Conservation (phyloP, 35 echinoderm and acorn worm species). For the Hemicentrotus pulcherrimus region DNA sequence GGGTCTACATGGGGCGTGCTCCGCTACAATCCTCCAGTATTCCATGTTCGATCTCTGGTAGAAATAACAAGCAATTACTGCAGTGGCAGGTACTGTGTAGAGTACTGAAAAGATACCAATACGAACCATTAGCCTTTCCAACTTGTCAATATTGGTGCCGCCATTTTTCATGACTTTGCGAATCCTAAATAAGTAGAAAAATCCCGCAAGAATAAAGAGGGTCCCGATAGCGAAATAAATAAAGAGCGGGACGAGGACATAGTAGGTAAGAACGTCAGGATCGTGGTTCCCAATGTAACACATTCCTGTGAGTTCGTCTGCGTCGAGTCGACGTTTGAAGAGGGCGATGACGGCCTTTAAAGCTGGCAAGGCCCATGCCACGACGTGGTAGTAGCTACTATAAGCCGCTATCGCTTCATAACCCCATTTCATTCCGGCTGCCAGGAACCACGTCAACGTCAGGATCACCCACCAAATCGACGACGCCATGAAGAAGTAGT, state of each 20-base stretch:
- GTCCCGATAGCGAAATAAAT: constrained; percentile 89
- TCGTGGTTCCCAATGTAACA: constrained; percentile 97
- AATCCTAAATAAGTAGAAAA: constrained; percentile 92
- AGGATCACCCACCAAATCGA: constrained; percentile 99
- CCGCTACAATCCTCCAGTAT: constrained; percentile 67
- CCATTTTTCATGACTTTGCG: constrained; percentile 96
- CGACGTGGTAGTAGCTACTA: constrained; percentile 96
- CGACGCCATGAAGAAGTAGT: constrained; percentile 99
- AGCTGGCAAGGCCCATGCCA: constrained; percentile 91
- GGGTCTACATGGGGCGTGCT: constrained; percentile 60
- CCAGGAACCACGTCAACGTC: constrained; percentile 94
- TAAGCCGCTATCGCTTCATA: constrained; percentile 97
- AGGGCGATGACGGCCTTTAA: constrained; percentile 86
- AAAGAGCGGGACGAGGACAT: constrained; percentile 86
- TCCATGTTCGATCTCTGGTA: constrained; percentile 87
- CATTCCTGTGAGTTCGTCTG: constrained; percentile 95
- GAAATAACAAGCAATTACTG: constrained; percentile 91
- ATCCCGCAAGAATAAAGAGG: constrained; percentile 86
- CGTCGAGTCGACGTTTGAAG: constrained; percentile 81
- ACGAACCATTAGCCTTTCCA: constrained; percentile 96
- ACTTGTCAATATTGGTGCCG: constrained; percentile 96
- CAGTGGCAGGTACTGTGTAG: constrained; percentile 91
- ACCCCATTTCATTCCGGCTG: constrained; percentile 98
- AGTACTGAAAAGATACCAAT: constrained; percentile 97
- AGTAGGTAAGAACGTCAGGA: constrained; percentile 62